These are phyloP conservation scores for Orgyia antiqua DNA, from an alignment of 2,888 invertebrate species.

Conservation along the genomic window DNA sequence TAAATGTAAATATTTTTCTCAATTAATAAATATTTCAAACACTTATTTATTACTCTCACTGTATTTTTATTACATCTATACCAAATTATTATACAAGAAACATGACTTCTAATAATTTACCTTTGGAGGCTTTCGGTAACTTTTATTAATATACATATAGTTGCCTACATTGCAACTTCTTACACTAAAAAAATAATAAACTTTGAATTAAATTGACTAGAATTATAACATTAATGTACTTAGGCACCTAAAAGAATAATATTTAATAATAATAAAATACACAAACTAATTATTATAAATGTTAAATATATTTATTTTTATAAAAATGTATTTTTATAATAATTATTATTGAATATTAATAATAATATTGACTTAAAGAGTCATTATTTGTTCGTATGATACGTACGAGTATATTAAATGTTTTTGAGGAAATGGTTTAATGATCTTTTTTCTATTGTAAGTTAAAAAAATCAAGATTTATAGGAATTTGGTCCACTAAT, in stretches of 20 bases:
- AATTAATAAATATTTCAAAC: slow-evolving; percentile 26
- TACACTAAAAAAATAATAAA: slow-evolving; percentile 23
- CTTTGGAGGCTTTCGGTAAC: slow-evolving; percentile 17
- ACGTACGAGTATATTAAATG: too few species aligned
- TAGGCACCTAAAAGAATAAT: slow-evolving; percentile 35
- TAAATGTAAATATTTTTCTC: slow-evolving; percentile 26
- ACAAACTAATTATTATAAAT: slow-evolving; percentile 16
- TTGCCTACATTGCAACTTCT: slow-evolving; percentile 6
- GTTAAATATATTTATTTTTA: slow-evolving; percentile 17
- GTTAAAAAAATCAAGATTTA: slow-evolving; percentile 30
- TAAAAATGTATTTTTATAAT: too few species aligned
- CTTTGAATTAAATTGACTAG: slow-evolving; percentile 61
- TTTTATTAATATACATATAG: too few species aligned
- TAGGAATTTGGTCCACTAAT: slow-evolving; percentile 51
- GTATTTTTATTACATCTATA: slow-evolving; percentile 27
- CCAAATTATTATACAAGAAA: slow-evolving; percentile 17
- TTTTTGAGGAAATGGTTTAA: too few species aligned
- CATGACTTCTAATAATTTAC: slow-evolving; percentile 16
- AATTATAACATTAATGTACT: slow-evolving; percentile 45
- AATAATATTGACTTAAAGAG: slow-evolving; percentile 23
- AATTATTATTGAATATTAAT: too few species aligned
- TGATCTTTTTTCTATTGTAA: too few species aligned
- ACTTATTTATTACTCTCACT: slow-evolving; percentile 38
- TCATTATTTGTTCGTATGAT: slow-evolving; percentile 18
- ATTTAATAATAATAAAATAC: slow-evolving; percentile 21